Evolutionary conservation across 2,888 invertebrate genomes (phyloP).

Genomic region (Chrysomela aeneicollis): DNA sequence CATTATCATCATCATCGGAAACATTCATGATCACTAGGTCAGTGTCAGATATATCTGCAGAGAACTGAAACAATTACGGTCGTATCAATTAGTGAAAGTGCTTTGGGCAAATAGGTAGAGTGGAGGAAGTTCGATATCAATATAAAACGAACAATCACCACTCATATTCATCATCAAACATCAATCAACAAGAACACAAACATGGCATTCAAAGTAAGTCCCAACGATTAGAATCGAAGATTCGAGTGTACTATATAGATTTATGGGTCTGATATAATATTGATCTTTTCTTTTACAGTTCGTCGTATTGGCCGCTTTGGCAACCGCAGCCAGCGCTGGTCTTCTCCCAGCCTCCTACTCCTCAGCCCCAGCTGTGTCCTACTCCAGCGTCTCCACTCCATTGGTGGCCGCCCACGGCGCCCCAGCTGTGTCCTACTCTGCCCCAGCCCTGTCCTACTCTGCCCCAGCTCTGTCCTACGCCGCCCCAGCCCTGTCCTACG

Average conservation of each 20-base stretch:
- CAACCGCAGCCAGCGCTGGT: slow-evolving; percentile 47
- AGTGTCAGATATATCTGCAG: slow-evolving; percentile 4
- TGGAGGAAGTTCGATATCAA: not conserved
- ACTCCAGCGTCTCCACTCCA: slow-evolving; percentile 55
- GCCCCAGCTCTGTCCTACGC: slow-evolving; percentile 40
- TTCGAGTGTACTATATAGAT: no score
- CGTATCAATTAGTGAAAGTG: slow-evolving; percentile 18
- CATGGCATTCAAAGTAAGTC: slow-evolving; percentile 52
- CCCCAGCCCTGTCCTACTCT: slow-evolving; percentile 33
- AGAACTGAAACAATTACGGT: not conserved
- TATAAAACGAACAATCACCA: slow-evolving; percentile 18
- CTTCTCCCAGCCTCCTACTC: slow-evolving; percentile 38
- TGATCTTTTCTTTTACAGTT: slow-evolving; percentile 41
- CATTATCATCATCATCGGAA: not conserved
- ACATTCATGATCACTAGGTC: slow-evolving; percentile 1
- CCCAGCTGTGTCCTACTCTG: slow-evolving; percentile 45
- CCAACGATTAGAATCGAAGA: no score
- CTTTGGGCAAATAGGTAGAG: not conserved
- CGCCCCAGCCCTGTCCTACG: slow-evolving; percentile 36
- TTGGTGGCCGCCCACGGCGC: slow-evolving; percentile 51
- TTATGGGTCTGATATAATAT: not conserved
- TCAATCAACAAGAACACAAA: slow-evolving; percentile 29
- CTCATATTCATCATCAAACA: not conserved
- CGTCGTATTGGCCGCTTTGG: slow-evolving; percentile 47
- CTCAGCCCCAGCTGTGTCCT: slow-evolving; percentile 43